Evolutionary conservation across 2,888 invertebrate species (phyloP).

Genomic region (Stegophylla sp.): DNA sequence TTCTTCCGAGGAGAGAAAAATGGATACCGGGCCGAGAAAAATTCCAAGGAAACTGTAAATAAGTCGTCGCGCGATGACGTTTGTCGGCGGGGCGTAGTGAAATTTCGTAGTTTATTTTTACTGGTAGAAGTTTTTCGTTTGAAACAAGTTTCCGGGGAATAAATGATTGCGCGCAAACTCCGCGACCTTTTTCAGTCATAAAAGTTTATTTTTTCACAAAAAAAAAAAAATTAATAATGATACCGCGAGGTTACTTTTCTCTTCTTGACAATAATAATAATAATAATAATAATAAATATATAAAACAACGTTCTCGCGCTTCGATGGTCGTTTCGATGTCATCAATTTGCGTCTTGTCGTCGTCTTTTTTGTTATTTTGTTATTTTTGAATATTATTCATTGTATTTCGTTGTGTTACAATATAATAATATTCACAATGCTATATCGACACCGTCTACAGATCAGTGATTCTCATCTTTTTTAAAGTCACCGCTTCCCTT

Average conservation of each 20-base stretch:
- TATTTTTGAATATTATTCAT: no score
- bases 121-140: constrained; percentile 40
- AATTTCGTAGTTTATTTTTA: constrained; percentile 40
- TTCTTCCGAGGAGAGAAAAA: neutral
- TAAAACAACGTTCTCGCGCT: neutral
- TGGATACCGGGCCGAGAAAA: neutral
- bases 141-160: constrained; percentile 51
- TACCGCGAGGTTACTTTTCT: constrained; percentile 10
- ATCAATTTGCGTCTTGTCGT: neutral
- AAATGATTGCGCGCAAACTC: constrained; percentile 38
- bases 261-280: constrained; percentile 7
- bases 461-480: no score
- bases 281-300: neutral
- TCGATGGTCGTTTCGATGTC: neutral
- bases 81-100: constrained; percentile 31
- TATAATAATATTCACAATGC: no score
- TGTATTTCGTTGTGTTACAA: no score
- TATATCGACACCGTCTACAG: no score
- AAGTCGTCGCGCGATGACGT: constrained; percentile 26
- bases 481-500: no score
- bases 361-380: neutral
- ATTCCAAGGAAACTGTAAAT: constrained; percentile 18
- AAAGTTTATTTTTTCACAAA: constrained; percentile 38
- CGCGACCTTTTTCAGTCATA: constrained; percentile 47
- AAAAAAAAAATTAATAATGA: neutral